Percentiles rank a stretch among this genome's conserved stretches.
Conservation (phyloP, 2,797 vertebrate genomes). For the Gallirallus australis region DNA sequence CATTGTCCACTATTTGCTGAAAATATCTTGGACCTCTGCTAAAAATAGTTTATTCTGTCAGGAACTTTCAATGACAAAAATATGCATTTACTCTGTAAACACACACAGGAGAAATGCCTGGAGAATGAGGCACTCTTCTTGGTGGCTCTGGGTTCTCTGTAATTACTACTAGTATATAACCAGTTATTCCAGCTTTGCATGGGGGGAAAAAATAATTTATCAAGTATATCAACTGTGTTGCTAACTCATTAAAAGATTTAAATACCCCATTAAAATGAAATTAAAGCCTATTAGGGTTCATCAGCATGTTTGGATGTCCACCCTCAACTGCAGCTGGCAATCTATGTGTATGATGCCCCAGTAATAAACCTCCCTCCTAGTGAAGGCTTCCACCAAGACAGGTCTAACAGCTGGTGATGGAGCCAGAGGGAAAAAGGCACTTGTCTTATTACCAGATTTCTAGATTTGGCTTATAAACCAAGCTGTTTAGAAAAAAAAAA, state of each 20-base stretch:
- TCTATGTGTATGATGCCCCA: accelerated
- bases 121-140: background rate
- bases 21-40: background rate
- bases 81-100: background rate
- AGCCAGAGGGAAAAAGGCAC: background rate
- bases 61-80: background rate
- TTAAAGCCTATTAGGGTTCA: background rate
- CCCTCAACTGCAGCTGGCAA: background rate
- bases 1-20: background rate
- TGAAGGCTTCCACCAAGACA: background rate
- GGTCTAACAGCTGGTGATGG: background rate
- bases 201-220: background rate
- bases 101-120: background rate
- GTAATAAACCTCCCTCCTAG: background rate
- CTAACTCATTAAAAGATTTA: background rate
- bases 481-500: background rate
- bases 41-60: background rate
- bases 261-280: slow-evolving; percentile 10
- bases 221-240: background rate
- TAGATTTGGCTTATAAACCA: background rate
- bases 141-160: background rate
- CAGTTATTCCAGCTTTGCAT: background rate
- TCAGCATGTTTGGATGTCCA: background rate
- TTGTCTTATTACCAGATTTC: background rate
- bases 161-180: background rate